These are phyloP conservation scores for Plusia festucae DNA, from an alignment of 2,888 invertebrate species.

Conservation along the genomic window DNA sequence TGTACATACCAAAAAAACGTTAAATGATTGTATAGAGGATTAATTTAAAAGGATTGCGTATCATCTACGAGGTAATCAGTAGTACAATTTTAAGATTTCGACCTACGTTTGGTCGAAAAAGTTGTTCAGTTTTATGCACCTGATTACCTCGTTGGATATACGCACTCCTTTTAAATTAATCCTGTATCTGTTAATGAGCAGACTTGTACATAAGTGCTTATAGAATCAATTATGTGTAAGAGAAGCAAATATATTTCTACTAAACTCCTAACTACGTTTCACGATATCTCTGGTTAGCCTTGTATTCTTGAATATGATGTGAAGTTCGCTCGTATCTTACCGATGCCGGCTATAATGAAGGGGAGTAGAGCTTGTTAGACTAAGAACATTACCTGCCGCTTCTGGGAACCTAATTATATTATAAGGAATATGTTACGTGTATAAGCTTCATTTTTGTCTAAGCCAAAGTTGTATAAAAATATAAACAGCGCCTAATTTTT, in stretches of 20 bases:
- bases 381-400: conserved; percentile 24
- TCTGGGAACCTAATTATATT: conserved; percentile 14
- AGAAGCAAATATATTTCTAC: not conserved
- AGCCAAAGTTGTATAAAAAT: not conserved
- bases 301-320: conserved; percentile 6
- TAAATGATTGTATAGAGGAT: too few species aligned
- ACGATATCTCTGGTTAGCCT: not conserved
- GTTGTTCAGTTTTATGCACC: too few species aligned
- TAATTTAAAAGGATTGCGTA: too few species aligned
- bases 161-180: too few species aligned
- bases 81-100: too few species aligned
- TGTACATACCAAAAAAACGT: too few species aligned
- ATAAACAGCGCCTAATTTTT: not conserved
- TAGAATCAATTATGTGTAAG: too few species aligned
- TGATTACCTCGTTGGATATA: too few species aligned
- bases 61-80: too few species aligned
- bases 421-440: conserved; percentile 3
- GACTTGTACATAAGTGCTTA: too few species aligned
- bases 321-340: conserved; percentile 12
- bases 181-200: too few species aligned
- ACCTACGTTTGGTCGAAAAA: too few species aligned
- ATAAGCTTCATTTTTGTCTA: not conserved
- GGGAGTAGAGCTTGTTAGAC: conserved; percentile 30
- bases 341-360: conserved; percentile 4
- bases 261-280: not conserved